These are phyloP conservation scores for Tillus elongatus DNA, from an alignment of 2,888 invertebrate genomes.

Conservation along the genomic window DNA sequence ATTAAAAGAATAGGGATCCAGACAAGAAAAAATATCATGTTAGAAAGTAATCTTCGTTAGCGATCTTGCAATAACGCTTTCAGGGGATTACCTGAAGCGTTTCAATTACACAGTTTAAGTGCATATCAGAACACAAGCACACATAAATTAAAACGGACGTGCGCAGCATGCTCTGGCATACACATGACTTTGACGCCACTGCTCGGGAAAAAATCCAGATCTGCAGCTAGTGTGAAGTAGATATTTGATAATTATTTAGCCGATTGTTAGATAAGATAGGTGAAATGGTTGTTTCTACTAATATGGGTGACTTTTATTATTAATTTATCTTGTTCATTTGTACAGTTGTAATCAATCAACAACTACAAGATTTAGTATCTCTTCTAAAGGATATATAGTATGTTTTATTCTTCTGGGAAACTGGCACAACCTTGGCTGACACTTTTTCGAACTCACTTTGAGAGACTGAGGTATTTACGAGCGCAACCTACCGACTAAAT, in stretches of 20 bases:
- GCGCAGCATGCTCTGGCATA: constrained; percentile 1
- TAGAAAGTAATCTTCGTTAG: constrained; percentile 20
- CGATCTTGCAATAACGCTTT: constrained; percentile 22
- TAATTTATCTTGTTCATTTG: constrained; percentile 3
- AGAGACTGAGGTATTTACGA: too few relatives aligned
- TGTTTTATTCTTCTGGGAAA: too few relatives aligned
- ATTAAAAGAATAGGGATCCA: too few relatives aligned
- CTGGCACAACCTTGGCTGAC: too few relatives aligned
- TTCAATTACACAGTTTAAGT: constrained; percentile 22
- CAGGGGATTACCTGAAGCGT: constrained; percentile 24
- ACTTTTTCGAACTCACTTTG: too few relatives aligned
- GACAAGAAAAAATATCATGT: constrained; percentile 19
- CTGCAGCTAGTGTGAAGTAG: constrained; percentile 2
- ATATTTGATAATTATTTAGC: constrained; percentile 4
- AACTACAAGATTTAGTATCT: too few relatives aligned
- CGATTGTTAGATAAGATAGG: constrained; percentile 1
- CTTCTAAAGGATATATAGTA: too few relatives aligned
- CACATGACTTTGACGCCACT: too few relatives aligned
- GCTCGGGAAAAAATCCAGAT: constrained; percentile 6
- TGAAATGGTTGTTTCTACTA: neutral
- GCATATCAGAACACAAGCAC: constrained; percentile 9
- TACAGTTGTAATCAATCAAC: constrained; percentile 3
- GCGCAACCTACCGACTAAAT: too few relatives aligned
- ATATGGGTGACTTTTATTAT: constrained; percentile 7
- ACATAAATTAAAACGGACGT: constrained; percentile 4